phyloP scores from a whole-genome alignment of 2,888 invertebrate species.

The Cephus pygmeus region DNA sequence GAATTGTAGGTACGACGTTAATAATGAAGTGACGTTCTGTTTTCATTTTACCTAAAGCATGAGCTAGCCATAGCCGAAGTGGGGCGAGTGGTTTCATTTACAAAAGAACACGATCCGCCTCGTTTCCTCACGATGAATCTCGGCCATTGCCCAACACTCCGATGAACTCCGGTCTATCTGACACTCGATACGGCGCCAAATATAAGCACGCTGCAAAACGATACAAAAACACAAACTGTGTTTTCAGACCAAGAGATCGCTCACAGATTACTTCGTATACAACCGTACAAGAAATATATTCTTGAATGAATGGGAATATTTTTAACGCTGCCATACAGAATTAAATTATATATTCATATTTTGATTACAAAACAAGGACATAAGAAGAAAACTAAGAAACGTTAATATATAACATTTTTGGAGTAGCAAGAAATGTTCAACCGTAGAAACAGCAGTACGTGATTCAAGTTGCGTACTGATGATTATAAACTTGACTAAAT shows the following conservation, averaged over 20 bases:
- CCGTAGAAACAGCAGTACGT: too few species aligned
- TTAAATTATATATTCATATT: background rate
- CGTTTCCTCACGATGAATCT: background rate
- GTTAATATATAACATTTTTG: too few species aligned
- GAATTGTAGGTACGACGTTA: background rate
- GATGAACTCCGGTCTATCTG: background rate
- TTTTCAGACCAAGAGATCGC: background rate
- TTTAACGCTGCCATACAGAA: background rate
- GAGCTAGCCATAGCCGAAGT: constrained; percentile 60
- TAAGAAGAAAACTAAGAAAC: too few species aligned
- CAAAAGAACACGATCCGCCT: constrained; percentile 16
- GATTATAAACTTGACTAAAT: too few species aligned
- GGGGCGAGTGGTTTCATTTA: constrained; percentile 38
- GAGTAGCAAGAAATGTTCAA: too few species aligned
- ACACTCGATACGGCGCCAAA: background rate
- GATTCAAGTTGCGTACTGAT: too few species aligned
- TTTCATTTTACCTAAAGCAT: constrained; percentile 56
- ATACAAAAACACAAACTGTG: background rate
- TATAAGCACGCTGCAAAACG: background rate
- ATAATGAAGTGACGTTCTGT: background rate
- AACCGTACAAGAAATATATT: background rate
- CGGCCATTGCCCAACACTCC: background rate
- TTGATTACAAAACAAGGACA: too few species aligned
- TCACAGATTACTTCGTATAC: background rate
- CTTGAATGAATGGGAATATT: background rate